phyloP scores from a whole-genome alignment of 2,113 vertebrate genomes.

The Sander lucioperca region DNA sequence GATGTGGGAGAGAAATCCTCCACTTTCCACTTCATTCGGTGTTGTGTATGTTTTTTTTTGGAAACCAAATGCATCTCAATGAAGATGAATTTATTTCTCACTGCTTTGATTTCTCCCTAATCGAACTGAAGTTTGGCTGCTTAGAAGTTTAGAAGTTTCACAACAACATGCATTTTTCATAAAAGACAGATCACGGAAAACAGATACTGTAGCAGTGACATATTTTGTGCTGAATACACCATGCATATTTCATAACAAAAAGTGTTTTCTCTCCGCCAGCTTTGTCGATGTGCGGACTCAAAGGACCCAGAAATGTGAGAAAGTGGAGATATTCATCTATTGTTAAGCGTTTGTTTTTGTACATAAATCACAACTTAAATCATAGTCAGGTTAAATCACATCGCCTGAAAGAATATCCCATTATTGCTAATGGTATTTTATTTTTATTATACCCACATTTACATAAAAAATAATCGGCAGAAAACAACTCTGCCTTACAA shows the following conservation, averaged over 20 bases:
- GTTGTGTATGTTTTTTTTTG: constrained; percentile 24
- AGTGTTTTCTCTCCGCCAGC: constrained; percentile 61
- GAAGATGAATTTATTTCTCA: constrained; percentile 52
- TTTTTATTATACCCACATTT: constrained; percentile 7
- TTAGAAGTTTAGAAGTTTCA: constrained; percentile 44
- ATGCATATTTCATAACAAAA: constrained; percentile 72
- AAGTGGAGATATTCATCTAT: constrained; percentile 28
- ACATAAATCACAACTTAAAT: constrained; percentile 23
- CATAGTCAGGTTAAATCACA: constrained; percentile 15
- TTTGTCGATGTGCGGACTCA: constrained; percentile 43
- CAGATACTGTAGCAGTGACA: constrained; percentile 53
- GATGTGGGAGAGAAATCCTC: constrained; percentile 35
- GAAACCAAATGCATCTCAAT: constrained; percentile 35
- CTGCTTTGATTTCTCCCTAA: constrained; percentile 65
- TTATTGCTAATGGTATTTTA: not conserved
- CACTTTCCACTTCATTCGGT: constrained; percentile 21
- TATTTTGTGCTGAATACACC: constrained; percentile 69
- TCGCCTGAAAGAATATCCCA: not conserved
- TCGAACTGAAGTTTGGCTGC: constrained; percentile 60
- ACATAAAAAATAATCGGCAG: constrained; percentile 12
- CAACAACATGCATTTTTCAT: constrained; percentile 73
- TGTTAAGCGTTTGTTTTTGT: constrained; percentile 16
- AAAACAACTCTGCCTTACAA: not conserved
- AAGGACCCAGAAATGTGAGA: constrained; percentile 19
- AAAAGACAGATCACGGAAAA: constrained; percentile 63